Evolutionary conservation across 2,113 vertebrate species (phyloP), one percentile per base, ranked within the genome.

Genomic region (Calypte anna): DNA sequence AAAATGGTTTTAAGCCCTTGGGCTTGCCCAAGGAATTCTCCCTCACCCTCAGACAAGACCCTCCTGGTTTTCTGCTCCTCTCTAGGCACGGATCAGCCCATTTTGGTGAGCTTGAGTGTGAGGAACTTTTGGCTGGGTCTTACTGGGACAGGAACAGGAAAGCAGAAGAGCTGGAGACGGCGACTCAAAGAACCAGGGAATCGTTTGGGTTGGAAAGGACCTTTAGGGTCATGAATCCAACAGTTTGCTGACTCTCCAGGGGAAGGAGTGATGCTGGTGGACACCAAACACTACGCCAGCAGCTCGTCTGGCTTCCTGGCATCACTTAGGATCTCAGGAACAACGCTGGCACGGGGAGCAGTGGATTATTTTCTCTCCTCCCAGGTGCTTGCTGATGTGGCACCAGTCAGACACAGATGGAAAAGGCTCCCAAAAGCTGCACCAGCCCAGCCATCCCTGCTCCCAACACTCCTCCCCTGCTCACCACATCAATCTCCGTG

Each of bases 401-500:
- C 31, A 10, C 2, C 2, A 25, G 12, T 24, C 40, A 20, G 23
- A n/a, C 8, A 13, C 0, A 2, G 66, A 19, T 27, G 36, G 27
- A 3, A 9, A 6, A 15, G 38, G 43, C 48, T 36, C 54, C 84
- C 23, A 1, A n/a, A 25, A 13, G 7, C 61, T 4, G 20, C 4
- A 0, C 7, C n/a, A 4, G 30, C 59, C 31, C 63, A 5, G 23
- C 27, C 3, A 0, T 6, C 30, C 64, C 24, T 11, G 2, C 20
- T 2, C 72, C 88, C 12, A 2, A 3, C 3, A 2, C 19, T 1
- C 10, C 1, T 7, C 30, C 68, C 59, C 0, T 13, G n/a, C 98
- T 97, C 97, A 99, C 99, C 99, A 99, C 99, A 4, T 99, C 99
- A 17, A 99, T 99, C 97, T 99, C 99, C 0, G 99, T 99, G 98